Conservation (phyloP, 2,888 invertebrate species). For the Nymphalis c-album region DNA sequence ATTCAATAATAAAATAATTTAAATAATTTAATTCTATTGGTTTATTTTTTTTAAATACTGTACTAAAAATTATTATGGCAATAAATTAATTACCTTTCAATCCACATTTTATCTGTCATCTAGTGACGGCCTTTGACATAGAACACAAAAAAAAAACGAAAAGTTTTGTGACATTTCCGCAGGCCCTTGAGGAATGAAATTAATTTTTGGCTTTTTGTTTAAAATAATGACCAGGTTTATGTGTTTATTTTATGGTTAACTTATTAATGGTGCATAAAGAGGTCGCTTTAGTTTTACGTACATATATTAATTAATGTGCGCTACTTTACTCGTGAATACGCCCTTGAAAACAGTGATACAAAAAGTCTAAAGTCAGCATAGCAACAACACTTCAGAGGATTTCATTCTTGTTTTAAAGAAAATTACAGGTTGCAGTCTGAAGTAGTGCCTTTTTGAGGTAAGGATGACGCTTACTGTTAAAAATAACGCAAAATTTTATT, state of each 20-base stretch:
- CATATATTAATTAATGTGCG: conserved; percentile 38
- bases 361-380: conserved; percentile 76
- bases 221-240: conserved; percentile 48
- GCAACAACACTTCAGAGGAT: conserved; percentile 71
- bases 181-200: conserved; percentile 51
- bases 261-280: conserved; percentile 24
- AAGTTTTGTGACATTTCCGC: conserved; percentile 54
- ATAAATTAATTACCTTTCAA: background rate
- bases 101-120: conserved; percentile 10
- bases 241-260: conserved; percentile 41
- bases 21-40: conserved; percentile 19
- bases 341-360: conserved; percentile 75
- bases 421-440: conserved; percentile 50
- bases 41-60: background rate
- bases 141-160: conserved; percentile 40
- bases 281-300: conserved; percentile 9
- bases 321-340: conserved; percentile 59
- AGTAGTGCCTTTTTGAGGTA: conserved; percentile 67
- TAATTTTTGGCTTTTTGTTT: conserved; percentile 57
- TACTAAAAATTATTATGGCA: background rate
- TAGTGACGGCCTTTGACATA: conserved; percentile 27
- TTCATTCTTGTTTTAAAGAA: conserved; percentile 60
- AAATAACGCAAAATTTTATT: conserved; percentile 21
- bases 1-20: conserved; percentile 25
- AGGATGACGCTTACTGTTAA: conserved; percentile 41